Evolutionary conservation across 2,797 vertebrate genomes (phyloP).

Genomic region (Cheirogaleus major): DNA sequence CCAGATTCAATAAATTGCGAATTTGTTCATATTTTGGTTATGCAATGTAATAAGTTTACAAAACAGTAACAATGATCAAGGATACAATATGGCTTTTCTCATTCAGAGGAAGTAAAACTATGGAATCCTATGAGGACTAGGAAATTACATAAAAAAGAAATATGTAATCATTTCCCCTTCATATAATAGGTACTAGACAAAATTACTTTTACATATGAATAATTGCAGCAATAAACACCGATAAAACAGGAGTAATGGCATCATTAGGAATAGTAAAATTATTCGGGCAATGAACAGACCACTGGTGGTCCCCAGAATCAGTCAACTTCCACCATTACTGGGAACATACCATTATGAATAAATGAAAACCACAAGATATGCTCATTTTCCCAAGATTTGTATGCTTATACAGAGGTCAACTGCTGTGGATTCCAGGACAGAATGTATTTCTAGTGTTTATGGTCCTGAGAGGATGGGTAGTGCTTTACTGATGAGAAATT

Average conservation of each 20-base stretch:
- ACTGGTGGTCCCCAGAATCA: constrained; percentile 49
- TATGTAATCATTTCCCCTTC: constrained; percentile 61
- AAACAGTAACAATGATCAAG: constrained; percentile 52
- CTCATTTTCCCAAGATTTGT: constrained; percentile 60
- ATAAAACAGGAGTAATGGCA: constrained; percentile 68
- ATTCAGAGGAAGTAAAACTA: constrained; percentile 48
- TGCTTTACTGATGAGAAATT: neutral
- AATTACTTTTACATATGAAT: constrained; percentile 71
- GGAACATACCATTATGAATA: constrained; percentile 52
- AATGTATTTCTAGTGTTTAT: constrained; percentile 39
- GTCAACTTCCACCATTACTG: constrained; percentile 49
- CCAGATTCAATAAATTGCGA: neutral
- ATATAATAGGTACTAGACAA: constrained; percentile 61
- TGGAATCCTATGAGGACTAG: constrained; percentile 1
- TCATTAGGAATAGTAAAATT: constrained; percentile 56
- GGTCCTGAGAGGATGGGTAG: constrained; percentile 13
- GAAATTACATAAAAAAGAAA: constrained; percentile 61
- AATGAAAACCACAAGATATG: constrained; percentile 64
- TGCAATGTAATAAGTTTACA: neutral
- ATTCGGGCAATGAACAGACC: constrained; percentile 54
- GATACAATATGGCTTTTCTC: constrained; percentile 20
- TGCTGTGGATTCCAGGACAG: constrained; percentile 42
- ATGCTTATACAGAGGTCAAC: constrained; percentile 38
- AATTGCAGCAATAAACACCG: constrained; percentile 69
- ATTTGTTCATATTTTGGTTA: neutral